A percentile compares a stretch with the other conserved stretches of the same genome.
Conservation (phyloP, 2,888 invertebrate species). For the Heliconius ismenius region DNA sequence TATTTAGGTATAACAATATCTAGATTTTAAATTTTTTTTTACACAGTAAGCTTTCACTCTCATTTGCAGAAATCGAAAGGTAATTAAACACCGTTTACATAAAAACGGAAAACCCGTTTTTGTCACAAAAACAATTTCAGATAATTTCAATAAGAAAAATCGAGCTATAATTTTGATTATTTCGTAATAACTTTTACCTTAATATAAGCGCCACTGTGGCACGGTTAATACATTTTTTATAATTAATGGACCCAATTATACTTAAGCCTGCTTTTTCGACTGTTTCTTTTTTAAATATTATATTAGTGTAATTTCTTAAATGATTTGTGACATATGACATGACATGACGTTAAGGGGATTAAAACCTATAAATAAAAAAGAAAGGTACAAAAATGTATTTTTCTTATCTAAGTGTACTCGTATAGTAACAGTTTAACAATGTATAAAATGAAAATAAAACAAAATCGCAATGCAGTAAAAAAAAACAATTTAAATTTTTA, state of each 20-base stretch:
- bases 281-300: too few species aligned
- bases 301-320: too few species aligned
- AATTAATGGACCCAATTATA: background rate
- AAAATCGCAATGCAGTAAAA: too few species aligned
- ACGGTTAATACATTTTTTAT: background rate
- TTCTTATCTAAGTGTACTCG: too few species aligned
- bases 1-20: too few species aligned
- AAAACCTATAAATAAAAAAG: too few species aligned
- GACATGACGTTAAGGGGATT: too few species aligned
- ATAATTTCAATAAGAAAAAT: constrained; percentile 22
- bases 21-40: background rate
- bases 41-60: constrained; percentile 29
- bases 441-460: too few species aligned
- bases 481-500: too few species aligned
- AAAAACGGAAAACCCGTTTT: constrained; percentile 15
- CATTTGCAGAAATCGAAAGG: constrained; percentile 26
- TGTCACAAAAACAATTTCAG: constrained; percentile 9
- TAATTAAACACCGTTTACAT: constrained; percentile 26
- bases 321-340: too few species aligned
- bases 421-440: too few species aligned
- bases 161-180: constrained; percentile 6
- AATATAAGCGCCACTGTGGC: background rate
- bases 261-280: background rate
- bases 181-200: constrained; percentile 2
- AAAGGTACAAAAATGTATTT: too few species aligned